A percentile compares a stretch with the other conserved stretches of the same genome.
Conservation (phyloP, 2,113 vertebrate genomes). For the Pica pica region DNA sequence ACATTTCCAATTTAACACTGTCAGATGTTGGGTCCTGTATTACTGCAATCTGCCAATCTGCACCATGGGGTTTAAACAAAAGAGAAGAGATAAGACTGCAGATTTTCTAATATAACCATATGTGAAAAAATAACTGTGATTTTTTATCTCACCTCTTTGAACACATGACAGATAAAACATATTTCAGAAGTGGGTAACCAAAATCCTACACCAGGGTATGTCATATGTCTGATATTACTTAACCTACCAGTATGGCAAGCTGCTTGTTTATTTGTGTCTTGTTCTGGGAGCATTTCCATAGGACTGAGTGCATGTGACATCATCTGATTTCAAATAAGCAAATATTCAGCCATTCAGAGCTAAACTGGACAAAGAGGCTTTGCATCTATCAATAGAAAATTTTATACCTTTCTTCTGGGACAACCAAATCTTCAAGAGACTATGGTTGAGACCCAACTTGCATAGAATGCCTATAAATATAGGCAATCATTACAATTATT, state of each 20-base stretch:
- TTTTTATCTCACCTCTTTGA: not conserved
- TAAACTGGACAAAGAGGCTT: not conserved
- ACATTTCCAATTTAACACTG: not conserved
- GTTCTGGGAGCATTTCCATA: not conserved
- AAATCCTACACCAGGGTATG: not conserved
- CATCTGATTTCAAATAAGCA: not conserved
- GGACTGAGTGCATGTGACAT: not conserved
- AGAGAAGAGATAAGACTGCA: not conserved
- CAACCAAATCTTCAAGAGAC: not conserved
- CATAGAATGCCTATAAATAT: not conserved
- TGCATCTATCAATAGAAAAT: not conserved
- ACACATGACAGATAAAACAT: not conserved
- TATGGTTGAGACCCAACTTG: not conserved
- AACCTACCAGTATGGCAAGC: not conserved
- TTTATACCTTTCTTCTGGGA: not conserved
- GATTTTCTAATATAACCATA: slow-evolving; percentile 16
- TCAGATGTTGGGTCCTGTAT: not conserved
- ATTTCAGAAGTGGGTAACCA: not conserved
- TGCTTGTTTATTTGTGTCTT: not conserved
- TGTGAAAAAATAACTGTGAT: not conserved
- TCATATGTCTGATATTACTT: not conserved
- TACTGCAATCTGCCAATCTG: slow-evolving; percentile 27
- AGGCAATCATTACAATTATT: not conserved
- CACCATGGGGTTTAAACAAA: slow-evolving; percentile 3
- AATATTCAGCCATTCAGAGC: not conserved